Percentiles rank a stretch among this genome's conserved stretches.
These are phyloP conservation scores for Enteromius argenteus DNA, from an alignment of 2,797 vertebrate species.

Conservation along the genomic window DNA sequence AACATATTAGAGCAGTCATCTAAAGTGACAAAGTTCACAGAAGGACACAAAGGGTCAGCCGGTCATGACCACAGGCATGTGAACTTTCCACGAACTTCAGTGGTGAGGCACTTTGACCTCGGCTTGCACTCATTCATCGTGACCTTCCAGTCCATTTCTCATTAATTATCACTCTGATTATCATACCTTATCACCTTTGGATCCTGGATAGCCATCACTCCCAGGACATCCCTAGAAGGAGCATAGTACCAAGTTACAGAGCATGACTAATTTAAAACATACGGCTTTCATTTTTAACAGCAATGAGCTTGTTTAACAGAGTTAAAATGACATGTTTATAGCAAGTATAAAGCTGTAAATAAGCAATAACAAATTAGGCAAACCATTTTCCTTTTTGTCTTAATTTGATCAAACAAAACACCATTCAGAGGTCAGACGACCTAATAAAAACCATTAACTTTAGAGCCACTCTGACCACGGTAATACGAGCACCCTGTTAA, in stretches of 20 bases:
- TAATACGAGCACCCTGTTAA: constrained; percentile 23
- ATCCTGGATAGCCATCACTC: constrained; percentile 78
- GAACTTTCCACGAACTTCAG: constrained; percentile 51
- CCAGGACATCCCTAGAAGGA: constrained; percentile 84
- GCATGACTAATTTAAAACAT: background rate
- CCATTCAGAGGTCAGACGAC: background rate
- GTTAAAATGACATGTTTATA: background rate
- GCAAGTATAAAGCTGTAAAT: background rate
- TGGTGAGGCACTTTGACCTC: constrained; percentile 7
- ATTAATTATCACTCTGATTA: constrained; percentile 6
- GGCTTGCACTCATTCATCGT: constrained; percentile 24
- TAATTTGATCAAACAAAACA: background rate
- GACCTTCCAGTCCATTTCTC: constrained; percentile 14
- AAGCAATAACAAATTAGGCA: background rate
- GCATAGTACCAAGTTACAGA: constrained; percentile 30
- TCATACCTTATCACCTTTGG: constrained; percentile 88
- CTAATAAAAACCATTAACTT: constrained; percentile 26
- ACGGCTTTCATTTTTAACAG: background rate
- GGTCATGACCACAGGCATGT: constrained; percentile 33
- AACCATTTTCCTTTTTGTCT: background rate
- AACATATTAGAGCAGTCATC: constrained; percentile 22
- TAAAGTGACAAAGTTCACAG: constrained; percentile 9
- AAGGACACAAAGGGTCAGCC: constrained; percentile 38
- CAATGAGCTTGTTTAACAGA: background rate
- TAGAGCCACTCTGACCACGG: constrained; percentile 2